phyloP scores from a whole-genome alignment of 2,113 vertebrate species.

The Zeus faber region DNA sequence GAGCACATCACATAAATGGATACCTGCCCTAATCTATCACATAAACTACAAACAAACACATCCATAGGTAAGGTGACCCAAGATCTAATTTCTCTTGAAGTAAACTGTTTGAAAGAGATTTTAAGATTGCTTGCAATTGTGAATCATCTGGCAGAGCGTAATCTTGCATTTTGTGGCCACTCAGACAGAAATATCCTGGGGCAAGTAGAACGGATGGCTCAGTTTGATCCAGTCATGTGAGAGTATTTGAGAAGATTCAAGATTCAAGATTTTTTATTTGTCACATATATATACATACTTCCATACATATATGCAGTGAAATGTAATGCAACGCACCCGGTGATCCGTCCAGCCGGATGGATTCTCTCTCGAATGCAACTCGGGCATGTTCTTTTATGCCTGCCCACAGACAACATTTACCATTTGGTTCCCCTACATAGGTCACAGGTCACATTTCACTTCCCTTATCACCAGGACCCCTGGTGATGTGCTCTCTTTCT shows the following conservation, averaged over 20 bases:
- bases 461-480: no score
- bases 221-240: conserved; percentile 33
- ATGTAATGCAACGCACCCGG: no score
- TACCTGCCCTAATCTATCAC: conserved; percentile 1
- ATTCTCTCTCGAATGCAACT: no score
- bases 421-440: no score
- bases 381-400: no score
- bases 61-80: not conserved
- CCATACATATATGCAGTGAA: conserved; percentile 16
- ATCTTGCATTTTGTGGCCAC: conserved; percentile 21
- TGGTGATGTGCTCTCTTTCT: no score
- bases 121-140: conserved; percentile 27
- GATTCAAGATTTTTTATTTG: no score
- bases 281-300: conserved; percentile 12
- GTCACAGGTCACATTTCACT: no score
- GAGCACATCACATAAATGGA: conserved; percentile 15
- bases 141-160: conserved; percentile 24
- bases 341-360: no score
- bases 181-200: conserved; percentile 24
- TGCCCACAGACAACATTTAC: no score
- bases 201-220: conserved; percentile 24
- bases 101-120: not conserved
- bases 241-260: conserved; percentile 23
- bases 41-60: conserved; percentile 5
- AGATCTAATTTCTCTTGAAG: not conserved